Percentiles rank a stretch among this genome's conserved stretches.
phyloP scores from a whole-genome alignment of 2,113 vertebrate species.

The Proteles cristata region DNA sequence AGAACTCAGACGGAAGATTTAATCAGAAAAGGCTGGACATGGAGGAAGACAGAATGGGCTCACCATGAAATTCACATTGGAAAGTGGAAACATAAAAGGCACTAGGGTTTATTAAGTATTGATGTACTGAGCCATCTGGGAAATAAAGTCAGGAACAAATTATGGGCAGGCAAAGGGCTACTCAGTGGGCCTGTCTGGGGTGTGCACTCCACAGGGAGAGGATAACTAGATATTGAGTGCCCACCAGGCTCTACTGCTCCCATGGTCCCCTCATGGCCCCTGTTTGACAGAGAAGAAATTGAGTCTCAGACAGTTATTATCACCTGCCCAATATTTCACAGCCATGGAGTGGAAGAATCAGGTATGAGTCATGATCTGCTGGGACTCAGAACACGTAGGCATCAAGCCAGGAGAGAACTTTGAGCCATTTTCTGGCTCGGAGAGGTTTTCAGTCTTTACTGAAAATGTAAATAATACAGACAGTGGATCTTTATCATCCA shows the following conservation, averaged over 20 bases:
- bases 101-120: background rate
- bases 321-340: background rate
- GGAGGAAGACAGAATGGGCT: background rate
- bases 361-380: background rate
- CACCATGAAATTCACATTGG: background rate
- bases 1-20: background rate
- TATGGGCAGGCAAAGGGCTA: background rate
- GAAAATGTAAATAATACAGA: background rate
- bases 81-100: background rate
- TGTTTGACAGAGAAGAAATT: background rate
- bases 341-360: background rate
- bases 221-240: background rate
- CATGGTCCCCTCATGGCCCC: background rate
- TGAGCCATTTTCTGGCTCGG: background rate
- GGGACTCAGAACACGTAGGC: background rate
- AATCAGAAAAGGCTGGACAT: background rate
- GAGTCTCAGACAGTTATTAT: background rate
- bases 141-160: background rate
- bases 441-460: background rate
- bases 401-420: background rate
- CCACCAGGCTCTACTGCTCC: background rate
- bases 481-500: background rate
- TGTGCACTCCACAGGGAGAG: background rate
- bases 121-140: background rate
- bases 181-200: background rate